Evolutionary conservation across 30 jellyfish, hydroid and myxozoan species (phyloP).

Genomic region (Cassiopea andromeda): DNA sequence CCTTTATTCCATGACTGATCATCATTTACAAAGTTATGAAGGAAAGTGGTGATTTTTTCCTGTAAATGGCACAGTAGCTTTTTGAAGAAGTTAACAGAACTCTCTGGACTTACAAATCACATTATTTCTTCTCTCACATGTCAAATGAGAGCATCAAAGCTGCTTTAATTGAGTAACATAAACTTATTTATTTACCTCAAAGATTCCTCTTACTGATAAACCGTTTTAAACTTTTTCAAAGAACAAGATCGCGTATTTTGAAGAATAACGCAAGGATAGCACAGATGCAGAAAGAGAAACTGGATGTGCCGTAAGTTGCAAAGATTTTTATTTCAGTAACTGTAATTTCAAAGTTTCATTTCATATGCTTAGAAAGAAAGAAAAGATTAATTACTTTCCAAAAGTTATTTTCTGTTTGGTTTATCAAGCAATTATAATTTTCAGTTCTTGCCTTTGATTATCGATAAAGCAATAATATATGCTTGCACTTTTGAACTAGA

Average conservation of each 20-base stretch:
- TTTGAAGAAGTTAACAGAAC: too few species aligned
- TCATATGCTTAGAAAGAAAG: too few species aligned
- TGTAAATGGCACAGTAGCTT: too few species aligned
- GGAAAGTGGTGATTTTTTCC: too few species aligned
- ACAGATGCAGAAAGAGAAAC: conserved; percentile 71
- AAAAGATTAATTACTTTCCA: not conserved
- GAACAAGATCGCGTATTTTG: conserved; percentile 91
- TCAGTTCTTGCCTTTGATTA: not conserved
- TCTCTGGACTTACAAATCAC: too few species aligned
- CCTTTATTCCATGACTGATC: too few species aligned
- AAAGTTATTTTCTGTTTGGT: not conserved
- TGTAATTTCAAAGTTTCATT: too few species aligned
- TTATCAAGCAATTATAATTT: too few species aligned
- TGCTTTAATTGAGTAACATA: not conserved
- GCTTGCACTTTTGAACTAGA: not conserved
- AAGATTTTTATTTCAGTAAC: not conserved
- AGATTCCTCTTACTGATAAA: too few species aligned
- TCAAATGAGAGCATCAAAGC: not conserved
- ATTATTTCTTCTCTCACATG: not conserved
- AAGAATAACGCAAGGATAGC: conserved; percentile 85
- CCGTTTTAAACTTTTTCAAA: too few species aligned
- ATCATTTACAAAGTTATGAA: too few species aligned
- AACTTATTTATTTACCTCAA: not conserved
- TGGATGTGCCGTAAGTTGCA: conserved; percentile 63
- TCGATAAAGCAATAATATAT: not conserved